Conservation (phyloP, 2,113 vertebrate species). For the Anguilla rostrata region DNA sequence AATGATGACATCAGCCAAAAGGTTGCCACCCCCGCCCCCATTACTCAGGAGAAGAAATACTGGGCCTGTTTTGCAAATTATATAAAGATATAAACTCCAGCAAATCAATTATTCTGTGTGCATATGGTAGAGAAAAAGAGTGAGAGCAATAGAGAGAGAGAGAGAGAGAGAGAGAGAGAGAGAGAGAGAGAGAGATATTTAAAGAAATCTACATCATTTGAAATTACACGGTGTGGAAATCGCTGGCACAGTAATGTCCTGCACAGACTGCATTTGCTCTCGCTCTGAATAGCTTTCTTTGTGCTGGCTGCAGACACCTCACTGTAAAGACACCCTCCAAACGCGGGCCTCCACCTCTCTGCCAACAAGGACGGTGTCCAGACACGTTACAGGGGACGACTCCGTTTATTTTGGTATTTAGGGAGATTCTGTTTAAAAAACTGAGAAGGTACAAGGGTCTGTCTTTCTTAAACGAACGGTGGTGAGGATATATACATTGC, state of each 20-base stretch:
- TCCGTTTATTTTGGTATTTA: slow-evolving; percentile 11
- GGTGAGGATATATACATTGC: not conserved
- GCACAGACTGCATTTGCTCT: not conserved
- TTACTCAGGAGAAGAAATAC: not conserved
- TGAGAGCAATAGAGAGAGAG: not conserved
- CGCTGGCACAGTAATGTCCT: not conserved
- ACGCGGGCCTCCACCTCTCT: not conserved
- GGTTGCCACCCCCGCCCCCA: not conserved
- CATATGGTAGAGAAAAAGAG: not conserved
- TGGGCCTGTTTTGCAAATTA: not conserved
- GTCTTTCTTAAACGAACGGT: not conserved
- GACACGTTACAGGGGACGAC: not conserved
- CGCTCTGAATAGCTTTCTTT: not conserved
- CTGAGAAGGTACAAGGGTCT: not conserved
- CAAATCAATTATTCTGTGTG: not conserved
- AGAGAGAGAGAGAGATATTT: not conserved
- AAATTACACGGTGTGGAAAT: not conserved
- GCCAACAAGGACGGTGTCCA: not conserved
- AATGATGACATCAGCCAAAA: not conserved
- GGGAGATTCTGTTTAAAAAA: slow-evolving; percentile 4
- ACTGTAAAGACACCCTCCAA: not conserved
- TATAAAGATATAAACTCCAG: slow-evolving; percentile 3
- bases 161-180: not conserved
- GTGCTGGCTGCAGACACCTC: not conserved
- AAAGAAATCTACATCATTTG: slow-evolving; percentile 4